phyloP scores from a whole-genome alignment of 2,888 invertebrate species.

The Hybos culiciformis region DNA sequence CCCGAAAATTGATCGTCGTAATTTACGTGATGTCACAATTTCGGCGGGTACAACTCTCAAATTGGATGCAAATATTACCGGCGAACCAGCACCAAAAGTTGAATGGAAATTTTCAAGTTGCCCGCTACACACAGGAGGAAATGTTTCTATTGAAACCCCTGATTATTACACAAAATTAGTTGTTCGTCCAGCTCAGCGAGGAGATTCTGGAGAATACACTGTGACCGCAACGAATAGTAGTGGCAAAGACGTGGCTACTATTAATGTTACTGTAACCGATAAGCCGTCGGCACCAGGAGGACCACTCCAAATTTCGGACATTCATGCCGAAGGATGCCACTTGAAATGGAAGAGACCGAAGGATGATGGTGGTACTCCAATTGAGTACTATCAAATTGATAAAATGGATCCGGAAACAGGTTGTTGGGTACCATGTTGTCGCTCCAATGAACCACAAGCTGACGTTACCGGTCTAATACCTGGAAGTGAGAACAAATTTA shows the following conservation, averaged over 20 bases:
- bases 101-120: slow-evolving; percentile 84
- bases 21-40: slow-evolving; percentile 76
- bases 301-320: slow-evolving; percentile 73
- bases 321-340: slow-evolving; percentile 86
- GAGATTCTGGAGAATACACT: slow-evolving; percentile 76
- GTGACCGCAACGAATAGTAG: slow-evolving; percentile 77
- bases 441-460: slow-evolving; percentile 65
- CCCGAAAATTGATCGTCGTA: slow-evolving; percentile 89
- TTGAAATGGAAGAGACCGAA: slow-evolving; percentile 91
- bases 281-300: slow-evolving; percentile 82
- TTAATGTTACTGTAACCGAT: slow-evolving; percentile 73
- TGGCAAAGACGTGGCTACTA: slow-evolving; percentile 69
- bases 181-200: slow-evolving; percentile 64
- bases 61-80: slow-evolving; percentile 83
- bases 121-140: slow-evolving; percentile 54
- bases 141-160: slow-evolving; percentile 65
- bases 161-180: slow-evolving; percentile 81
- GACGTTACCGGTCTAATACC: slow-evolving; percentile 76
- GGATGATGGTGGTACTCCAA: slow-evolving; percentile 89
- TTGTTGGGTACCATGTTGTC: slow-evolving; percentile 76
- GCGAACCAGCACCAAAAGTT: slow-evolving; percentile 88
- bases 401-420: slow-evolving; percentile 85
- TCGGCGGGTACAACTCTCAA: slow-evolving; percentile 88
- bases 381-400: slow-evolving; percentile 93
- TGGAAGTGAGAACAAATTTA: slow-evolving; percentile 89